phyloP scores from a whole-genome alignment of 1,140 invertebrate genomes.

The Drosophila asahinai region DNA sequence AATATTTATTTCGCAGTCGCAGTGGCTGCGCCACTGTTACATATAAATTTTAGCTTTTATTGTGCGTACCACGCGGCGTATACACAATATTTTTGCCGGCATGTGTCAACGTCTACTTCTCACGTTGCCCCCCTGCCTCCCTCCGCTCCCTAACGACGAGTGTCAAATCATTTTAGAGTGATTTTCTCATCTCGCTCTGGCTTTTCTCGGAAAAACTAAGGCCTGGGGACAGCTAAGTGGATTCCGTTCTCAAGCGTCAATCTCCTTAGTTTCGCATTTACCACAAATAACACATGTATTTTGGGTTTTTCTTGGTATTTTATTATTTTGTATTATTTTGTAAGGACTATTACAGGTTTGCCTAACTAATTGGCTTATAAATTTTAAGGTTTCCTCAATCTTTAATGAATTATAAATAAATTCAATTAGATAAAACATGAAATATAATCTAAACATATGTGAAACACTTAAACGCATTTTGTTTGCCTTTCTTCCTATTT shows the following conservation, averaged over 20 bases:
- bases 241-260: neutral
- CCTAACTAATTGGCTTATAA: neutral
- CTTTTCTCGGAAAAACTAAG: conserved; percentile 7
- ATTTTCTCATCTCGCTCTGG: conserved; percentile 10
- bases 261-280: conserved; percentile 13
- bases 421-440: too few relatives aligned
- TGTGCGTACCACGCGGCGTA: conserved; percentile 58
- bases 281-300: neutral
- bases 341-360: neutral
- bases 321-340: neutral
- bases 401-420: neutral
- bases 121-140: neutral
- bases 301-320: neutral
- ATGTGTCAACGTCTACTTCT: conserved; percentile 39
- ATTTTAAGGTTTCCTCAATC: neutral
- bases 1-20: conserved; percentile 69
- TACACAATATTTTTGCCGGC: conserved; percentile 47
- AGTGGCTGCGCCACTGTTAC: conserved; percentile 15
- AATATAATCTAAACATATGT: too few relatives aligned
- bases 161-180: conserved; percentile 34
- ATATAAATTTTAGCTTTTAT: conserved; percentile 70
- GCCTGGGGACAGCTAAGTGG: neutral
- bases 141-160: neutral
- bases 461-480: too few relatives aligned
- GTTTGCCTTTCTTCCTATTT: too few relatives aligned